These are phyloP conservation scores for Caradrina kadenii DNA, from an alignment of 2,888 invertebrate species.

Conservation along the genomic window DNA sequence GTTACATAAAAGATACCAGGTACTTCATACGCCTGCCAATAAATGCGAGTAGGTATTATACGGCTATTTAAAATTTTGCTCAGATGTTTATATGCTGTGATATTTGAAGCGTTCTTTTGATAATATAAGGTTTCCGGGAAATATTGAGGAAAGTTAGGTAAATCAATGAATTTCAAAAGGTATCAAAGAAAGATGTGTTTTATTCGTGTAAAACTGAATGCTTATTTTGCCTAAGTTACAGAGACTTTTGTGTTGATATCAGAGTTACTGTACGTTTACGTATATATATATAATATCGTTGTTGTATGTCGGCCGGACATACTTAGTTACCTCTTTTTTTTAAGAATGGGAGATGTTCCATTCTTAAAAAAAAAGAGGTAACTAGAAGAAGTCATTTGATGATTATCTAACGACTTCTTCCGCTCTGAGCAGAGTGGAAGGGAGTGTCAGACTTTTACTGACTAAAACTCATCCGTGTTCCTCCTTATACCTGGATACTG, in stretches of 20 bases:
- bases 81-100: slow-evolving; percentile 37
- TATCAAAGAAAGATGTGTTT: slow-evolving; percentile 27
- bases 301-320: no score
- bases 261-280: slow-evolving; percentile 10
- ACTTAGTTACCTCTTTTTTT: no score
- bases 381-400: no score
- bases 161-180: slow-evolving; percentile 49
- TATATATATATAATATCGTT: not conserved
- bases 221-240: slow-evolving; percentile 28
- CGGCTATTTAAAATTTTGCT: slow-evolving; percentile 51
- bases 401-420: no score
- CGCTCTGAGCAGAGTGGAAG: no score
- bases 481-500: no score
- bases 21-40: slow-evolving; percentile 49
- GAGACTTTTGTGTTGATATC: slow-evolving; percentile 10
- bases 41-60: slow-evolving; percentile 50
- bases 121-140: slow-evolving; percentile 34
- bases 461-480: no score
- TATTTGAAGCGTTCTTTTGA: slow-evolving; percentile 49
- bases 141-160: slow-evolving; percentile 36
- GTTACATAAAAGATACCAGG: slow-evolving; percentile 65
- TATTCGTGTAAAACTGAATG: slow-evolving; percentile 29
- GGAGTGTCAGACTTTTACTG: no score
- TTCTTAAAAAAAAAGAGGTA: no score
- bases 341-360: no score